Evolutionary conservation across 2,888 invertebrate species (phyloP).

Genomic region (Luperina testacea): DNA sequence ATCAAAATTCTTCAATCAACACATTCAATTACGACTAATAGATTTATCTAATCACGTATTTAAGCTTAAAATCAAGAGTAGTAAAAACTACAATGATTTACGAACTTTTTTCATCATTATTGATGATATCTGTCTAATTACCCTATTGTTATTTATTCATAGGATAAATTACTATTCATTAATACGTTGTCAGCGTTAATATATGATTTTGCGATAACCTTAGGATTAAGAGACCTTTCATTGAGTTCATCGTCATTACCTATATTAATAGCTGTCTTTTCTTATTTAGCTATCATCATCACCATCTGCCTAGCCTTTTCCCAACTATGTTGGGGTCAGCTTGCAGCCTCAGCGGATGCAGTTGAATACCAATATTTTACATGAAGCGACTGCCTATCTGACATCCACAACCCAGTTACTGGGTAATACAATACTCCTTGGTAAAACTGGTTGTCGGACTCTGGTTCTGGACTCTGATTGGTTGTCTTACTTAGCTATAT

Average conservation of each 20-base stretch:
- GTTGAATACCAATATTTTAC: no score
- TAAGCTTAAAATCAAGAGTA: conserved; percentile 30
- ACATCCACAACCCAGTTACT: no score
- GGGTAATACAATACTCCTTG: no score
- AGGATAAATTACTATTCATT: conserved; percentile 46
- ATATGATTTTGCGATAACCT: conserved; percentile 57
- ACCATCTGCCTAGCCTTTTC: no score
- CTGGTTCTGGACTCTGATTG: no score
- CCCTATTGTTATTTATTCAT: conserved; percentile 56
- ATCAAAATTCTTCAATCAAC: conserved; percentile 22
- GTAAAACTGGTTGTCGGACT: no score
- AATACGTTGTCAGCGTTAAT: conserved; percentile 33
- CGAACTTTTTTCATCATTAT: conserved; percentile 29
- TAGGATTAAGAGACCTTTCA: conserved; percentile 32
- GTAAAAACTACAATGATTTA: conserved; percentile 43
- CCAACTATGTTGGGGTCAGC: no score
- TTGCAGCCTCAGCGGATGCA: no score
- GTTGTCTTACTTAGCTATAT: not conserved
- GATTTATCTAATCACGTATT: conserved; percentile 18
- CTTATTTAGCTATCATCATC: not conserved
- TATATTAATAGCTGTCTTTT: not conserved
- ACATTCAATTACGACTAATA: conserved; percentile 12
- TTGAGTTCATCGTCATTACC: conserved; percentile 14
- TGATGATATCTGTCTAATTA: conserved; percentile 59
- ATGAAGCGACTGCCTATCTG: no score